These are phyloP conservation scores for Climacteris rufus DNA, from an alignment of 2,113 vertebrate species.

Conservation along the genomic window DNA sequence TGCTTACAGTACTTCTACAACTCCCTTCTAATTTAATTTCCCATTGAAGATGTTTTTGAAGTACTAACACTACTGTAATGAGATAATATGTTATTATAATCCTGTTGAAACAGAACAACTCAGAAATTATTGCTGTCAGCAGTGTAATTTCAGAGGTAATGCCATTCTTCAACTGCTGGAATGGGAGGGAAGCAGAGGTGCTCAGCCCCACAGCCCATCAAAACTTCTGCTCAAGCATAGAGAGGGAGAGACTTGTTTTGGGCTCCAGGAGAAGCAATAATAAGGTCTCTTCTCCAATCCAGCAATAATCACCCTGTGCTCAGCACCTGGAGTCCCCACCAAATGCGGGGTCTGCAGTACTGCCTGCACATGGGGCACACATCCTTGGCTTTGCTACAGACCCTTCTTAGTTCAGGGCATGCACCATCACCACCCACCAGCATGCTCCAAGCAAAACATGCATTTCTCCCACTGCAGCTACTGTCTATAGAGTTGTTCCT, in stretches of 20 bases:
- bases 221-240: not conserved
- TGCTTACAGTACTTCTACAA: not conserved
- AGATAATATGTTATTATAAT: not conserved
- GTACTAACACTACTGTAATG: not conserved
- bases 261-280: not conserved
- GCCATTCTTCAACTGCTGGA: not conserved
- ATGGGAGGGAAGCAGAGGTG: not conserved
- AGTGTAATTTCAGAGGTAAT: not conserved
- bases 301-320: not conserved
- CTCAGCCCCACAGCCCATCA: not conserved
- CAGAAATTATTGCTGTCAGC: not conserved
- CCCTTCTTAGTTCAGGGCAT: not conserved
- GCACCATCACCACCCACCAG: no score
- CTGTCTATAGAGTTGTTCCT: no score
- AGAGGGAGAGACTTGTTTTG: not conserved
- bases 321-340: not conserved
- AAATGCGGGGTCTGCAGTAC: not conserved
- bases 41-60: not conserved
- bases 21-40: not conserved
- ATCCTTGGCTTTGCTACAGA: not conserved
- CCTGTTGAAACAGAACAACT: not conserved
- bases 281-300: not conserved
- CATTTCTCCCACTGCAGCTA: not conserved
- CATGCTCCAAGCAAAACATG: not conserved
- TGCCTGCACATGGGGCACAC: rapidly evolving